A percentile compares a stretch with the other conserved stretches of the same genome.
phyloP scores from a whole-genome alignment of 2,113 vertebrate genomes.

The Nycticryphes semicollaris region DNA sequence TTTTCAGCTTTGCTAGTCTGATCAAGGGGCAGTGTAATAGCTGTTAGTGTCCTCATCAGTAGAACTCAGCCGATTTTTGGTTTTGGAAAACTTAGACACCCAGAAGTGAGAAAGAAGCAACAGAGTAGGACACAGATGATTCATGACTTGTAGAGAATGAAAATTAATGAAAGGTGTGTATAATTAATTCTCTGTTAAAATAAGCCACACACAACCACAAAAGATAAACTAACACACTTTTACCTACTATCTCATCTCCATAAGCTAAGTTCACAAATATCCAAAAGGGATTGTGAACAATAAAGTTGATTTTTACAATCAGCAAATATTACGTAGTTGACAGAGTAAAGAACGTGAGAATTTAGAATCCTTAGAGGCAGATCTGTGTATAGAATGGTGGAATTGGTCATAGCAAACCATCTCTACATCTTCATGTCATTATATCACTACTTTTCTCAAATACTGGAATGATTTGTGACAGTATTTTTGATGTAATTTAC shows the following conservation, averaged over 20 bases:
- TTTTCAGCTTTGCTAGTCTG: neutral
- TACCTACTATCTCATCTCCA: neutral
- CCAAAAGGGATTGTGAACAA: neutral
- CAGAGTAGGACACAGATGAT: neutral
- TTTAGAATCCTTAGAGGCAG: neutral
- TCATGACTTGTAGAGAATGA: neutral
- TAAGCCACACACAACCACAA: neutral
- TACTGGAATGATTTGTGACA: neutral
- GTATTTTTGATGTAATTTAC: neutral
- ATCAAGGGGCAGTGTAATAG: neutral
- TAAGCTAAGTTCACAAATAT: neutral
- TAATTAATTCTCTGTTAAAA: neutral
- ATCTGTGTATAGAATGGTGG: neutral
- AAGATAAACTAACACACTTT: neutral
- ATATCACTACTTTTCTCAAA: neutral
- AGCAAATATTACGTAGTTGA: neutral
- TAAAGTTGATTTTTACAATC: neutral
- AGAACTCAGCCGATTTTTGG: neutral
- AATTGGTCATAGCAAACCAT: neutral
- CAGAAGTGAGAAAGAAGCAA: neutral
- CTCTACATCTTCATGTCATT: neutral
- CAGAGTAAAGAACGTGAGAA: neutral
- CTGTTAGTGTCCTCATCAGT: neutral
- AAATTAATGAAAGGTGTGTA: neutral
- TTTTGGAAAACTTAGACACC: neutral